Base-by-base conservation (phyloP, 2,888 invertebrate genomes). In the Dynastes maya region DNA sequence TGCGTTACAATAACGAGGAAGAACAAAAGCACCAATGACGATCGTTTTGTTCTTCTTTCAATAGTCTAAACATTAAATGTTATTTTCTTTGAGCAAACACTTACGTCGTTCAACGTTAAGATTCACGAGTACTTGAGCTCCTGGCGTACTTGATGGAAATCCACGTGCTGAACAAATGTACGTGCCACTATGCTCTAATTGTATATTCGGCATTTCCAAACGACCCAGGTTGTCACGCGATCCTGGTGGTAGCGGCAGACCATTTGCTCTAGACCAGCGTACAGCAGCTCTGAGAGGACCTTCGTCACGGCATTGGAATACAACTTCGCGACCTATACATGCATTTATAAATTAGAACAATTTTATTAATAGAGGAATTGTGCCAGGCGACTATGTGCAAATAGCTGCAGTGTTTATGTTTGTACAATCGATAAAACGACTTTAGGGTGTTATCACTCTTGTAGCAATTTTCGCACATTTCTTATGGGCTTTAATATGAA, bases 301-400 rank as follows among this genome's bases (percentile, higher is more conserved):
- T 89, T 96, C 96, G 85, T 97, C 97, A 82, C 97, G 94, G 86
- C 98, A 98, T 89, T 95, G 95, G 91, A 98, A 96, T 51, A 97
- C 96, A 55, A 97, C 97, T 88, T 97, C 97, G 61, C 95, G 94
- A 88, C 96, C 98, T 97, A 83, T 65, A 83, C 51, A 65, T 61
- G 9, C 11, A 64, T 29, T 51, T 13, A 11, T 29, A 67, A 45
- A 49, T 75, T 65, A 72, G 58, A 29, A 16, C 16, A 0, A 13
- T 74, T 67, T 13, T 16, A 64, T 29, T 63, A 29, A 13, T 6
- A 32, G 29, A 11, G 11, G 11, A 27, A 29, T 29, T 63, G 64
- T 64, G 37, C 8, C 40, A 64, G 61, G 51, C 61, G 49, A 63
- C 11, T 70, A 63, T 77, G 68, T 77, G 45, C 67, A 55, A 29